These are phyloP conservation scores for Caenorhabditis imperialis DNA, from an alignment of 2,888 invertebrate species.

Conservation along the genomic window DNA sequence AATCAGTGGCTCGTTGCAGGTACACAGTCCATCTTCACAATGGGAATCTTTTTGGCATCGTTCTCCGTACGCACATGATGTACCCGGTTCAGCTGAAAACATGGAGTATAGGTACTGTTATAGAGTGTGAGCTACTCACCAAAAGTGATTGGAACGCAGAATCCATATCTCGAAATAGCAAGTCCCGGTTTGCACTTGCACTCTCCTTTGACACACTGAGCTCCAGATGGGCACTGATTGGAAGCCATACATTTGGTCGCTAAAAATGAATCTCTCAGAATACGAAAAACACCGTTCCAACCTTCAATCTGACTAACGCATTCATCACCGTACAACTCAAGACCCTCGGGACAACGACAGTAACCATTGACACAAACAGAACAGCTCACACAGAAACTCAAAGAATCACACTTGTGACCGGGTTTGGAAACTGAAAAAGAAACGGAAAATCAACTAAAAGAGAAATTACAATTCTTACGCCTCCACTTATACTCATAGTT, in stretches of 20 bases:
- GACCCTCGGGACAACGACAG: constrained; percentile 70
- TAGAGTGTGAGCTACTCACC: too few relatives aligned
- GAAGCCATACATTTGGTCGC: constrained; percentile 66
- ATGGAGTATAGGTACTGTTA: too few relatives aligned
- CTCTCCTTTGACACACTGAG: constrained; percentile 67
- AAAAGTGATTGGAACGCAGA: constrained; percentile 68
- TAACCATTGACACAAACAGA: constrained; percentile 66
- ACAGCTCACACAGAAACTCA: constrained; percentile 66
- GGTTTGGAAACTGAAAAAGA: constrained; percentile 65
- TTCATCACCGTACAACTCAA: constrained; percentile 58
- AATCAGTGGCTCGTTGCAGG: constrained; percentile 61
- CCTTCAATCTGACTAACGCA: constrained; percentile 69
- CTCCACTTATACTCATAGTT: constrained; percentile 32
- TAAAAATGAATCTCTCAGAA: constrained; percentile 42
- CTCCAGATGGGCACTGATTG: constrained; percentile 71
- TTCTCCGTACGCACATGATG: constrained; percentile 66
- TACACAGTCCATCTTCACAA: constrained; percentile 67
- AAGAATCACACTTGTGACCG: constrained; percentile 65
- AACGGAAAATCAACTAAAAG: constrained; percentile 1
- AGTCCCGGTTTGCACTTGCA: constrained; percentile 68
- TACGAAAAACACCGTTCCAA: too few relatives aligned
- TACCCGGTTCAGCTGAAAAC: constrained; percentile 71
- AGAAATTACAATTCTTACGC: constrained; percentile 13
- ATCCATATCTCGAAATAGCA: constrained; percentile 64
- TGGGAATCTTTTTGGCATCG: constrained; percentile 66